These are phyloP conservation scores for Cydia pomonella DNA, from an alignment of 1,140 invertebrate species.

Conservation along the genomic window DNA sequence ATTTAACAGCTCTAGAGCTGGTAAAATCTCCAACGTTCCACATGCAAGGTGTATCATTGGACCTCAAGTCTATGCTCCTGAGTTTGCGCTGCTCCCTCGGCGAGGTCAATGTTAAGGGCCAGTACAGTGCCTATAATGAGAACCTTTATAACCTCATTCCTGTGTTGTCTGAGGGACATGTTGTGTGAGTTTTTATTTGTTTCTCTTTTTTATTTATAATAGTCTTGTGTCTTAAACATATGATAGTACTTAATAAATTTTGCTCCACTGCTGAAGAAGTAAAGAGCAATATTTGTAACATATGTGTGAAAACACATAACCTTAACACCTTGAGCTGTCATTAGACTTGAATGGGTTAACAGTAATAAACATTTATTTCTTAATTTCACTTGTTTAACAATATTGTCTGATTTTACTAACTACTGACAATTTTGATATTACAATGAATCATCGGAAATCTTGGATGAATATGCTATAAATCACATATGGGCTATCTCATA, in stretches of 20 bases:
- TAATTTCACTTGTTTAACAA: no score
- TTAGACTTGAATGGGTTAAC: neutral
- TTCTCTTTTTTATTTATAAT: conserved; percentile 25
- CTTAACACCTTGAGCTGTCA: neutral
- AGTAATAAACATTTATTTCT: no score
- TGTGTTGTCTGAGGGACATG: conserved; percentile 74
- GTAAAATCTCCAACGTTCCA: conserved; percentile 71
- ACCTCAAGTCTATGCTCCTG: conserved; percentile 70
- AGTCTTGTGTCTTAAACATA: conserved; percentile 21
- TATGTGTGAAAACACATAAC: neutral
- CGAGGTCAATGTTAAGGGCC: conserved; percentile 71
- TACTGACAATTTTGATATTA: neutral
- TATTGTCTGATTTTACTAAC: neutral
- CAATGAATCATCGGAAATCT: neutral
- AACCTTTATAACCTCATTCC: conserved; percentile 75
- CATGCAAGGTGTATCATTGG: conserved; percentile 63
- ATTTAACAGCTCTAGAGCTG: conserved; percentile 65
- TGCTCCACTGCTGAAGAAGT: neutral
- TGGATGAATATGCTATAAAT: neutral
- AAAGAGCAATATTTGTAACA: neutral
- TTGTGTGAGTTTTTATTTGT: conserved; percentile 61
- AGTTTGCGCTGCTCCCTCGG: conserved; percentile 66
- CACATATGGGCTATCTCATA: neutral
- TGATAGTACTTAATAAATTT: neutral
- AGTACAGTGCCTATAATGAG: conserved; percentile 77